These are phyloP conservation scores for Microtus pennsylvanicus DNA, from an alignment of 2,113 vertebrate species.

Conservation along the genomic window DNA sequence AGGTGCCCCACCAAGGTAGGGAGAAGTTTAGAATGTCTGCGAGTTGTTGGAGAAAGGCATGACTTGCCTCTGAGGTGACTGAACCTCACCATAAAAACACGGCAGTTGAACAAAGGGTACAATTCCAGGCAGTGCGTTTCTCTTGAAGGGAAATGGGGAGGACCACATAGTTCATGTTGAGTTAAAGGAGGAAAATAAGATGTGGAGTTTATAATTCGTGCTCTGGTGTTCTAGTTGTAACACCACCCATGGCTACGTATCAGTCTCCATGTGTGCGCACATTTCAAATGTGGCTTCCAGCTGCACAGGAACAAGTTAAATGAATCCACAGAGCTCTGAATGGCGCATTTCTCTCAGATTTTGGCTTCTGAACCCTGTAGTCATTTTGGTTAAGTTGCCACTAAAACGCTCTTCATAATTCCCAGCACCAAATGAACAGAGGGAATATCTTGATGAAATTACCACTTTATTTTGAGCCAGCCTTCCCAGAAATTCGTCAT, in stretches of 20 bases:
- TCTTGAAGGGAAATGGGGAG: not conserved
- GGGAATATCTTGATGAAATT: slow-evolving; percentile 52
- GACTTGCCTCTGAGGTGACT: not conserved
- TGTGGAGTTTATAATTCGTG: not conserved
- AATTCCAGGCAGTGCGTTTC: not conserved
- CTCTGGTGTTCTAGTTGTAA: not conserved
- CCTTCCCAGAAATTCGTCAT: slow-evolving; percentile 43
- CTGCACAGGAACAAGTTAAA: not conserved
- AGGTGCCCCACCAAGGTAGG: not conserved
- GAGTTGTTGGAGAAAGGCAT: not conserved
- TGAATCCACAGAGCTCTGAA: not conserved
- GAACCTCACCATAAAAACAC: not conserved
- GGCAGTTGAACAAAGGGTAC: not conserved
- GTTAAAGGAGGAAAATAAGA: not conserved
- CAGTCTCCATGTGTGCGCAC: not conserved
- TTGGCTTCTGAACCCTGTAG: slow-evolving; percentile 38
- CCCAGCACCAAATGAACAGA: slow-evolving; percentile 22
- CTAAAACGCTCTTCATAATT: slow-evolving; percentile 49
- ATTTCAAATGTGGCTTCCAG: slow-evolving; percentile 9
- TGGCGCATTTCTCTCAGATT: not conserved
- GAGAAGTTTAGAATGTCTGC: not conserved
- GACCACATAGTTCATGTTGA: not conserved
- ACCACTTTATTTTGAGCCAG: slow-evolving; percentile 29
- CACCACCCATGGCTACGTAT: not conserved
- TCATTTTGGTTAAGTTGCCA: slow-evolving; percentile 34